A percentile compares a stretch with the other conserved stretches of the same genome.
phyloP scores from a whole-genome alignment of 2,113 vertebrate genomes.

The Solea solea region DNA sequence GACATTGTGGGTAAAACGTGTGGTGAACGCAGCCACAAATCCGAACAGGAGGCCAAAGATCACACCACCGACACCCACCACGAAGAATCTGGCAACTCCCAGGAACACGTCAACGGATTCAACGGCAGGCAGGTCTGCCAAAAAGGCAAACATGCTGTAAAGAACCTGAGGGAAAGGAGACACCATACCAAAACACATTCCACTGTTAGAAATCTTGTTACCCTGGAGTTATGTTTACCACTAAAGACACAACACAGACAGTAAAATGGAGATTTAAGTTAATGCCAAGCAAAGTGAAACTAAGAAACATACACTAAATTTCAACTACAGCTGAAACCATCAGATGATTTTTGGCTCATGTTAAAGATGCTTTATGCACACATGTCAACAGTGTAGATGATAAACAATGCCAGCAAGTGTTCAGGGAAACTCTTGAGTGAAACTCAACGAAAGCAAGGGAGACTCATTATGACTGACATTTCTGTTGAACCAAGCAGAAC shows the following conservation, averaged over 20 bases:
- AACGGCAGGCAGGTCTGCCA: slow-evolving; percentile 88
- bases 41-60: slow-evolving; percentile 91
- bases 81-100: slow-evolving; percentile 88
- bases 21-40: slow-evolving; percentile 93
- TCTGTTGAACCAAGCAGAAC: slow-evolving; percentile 5
- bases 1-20: slow-evolving; percentile 92
- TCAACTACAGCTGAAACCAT: neutral
- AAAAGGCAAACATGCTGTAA: slow-evolving; percentile 92
- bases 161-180: slow-evolving; percentile 73
- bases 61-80: slow-evolving; percentile 89
- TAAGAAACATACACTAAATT: neutral
- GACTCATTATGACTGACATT: neutral
- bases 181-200: neutral
- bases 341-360: neutral
- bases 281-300: slow-evolving; percentile 1
- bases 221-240: rapidly evolving
- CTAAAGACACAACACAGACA: neutral
- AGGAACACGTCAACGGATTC: slow-evolving; percentile 88
- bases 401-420: neutral
- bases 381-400: too few species aligned
- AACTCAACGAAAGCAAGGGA: neutral
- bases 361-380: neutral
- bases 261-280: neutral
- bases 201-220: neutral
- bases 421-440: slow-evolving; percentile 26